Percentiles rank a stretch among this genome's conserved stretches.
Evolutionary conservation across 1,140 invertebrate genomes (phyloP).

Genomic region (Drosophila saltans): DNA sequence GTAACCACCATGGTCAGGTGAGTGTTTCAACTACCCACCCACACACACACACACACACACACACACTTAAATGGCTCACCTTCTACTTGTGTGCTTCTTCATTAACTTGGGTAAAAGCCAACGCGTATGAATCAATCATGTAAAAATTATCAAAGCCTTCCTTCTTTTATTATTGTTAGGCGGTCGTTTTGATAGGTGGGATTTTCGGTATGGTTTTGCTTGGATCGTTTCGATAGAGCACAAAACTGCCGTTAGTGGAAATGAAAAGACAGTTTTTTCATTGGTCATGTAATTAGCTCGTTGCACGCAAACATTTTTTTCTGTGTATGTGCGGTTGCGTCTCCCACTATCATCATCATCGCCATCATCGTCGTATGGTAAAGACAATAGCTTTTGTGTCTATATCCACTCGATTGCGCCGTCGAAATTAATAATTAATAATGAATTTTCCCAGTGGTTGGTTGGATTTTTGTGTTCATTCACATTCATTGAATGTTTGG

Average conservation of each 20-base stretch:
- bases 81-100: conserved; percentile 19
- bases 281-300: conserved; percentile 5
- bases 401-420: conserved; percentile 52
- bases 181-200: not conserved
- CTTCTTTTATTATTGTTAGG: not conserved
- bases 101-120: conserved; percentile 61
- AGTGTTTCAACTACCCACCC: conserved; percentile 2
- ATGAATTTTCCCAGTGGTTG: conserved; percentile 45
- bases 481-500: conserved; percentile 7
- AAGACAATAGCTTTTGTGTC: conserved; percentile 23
- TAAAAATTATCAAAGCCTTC: conserved; percentile 55
- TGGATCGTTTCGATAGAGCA: conserved; percentile 40
- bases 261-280: conserved; percentile 4
- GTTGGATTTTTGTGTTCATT: conserved; percentile 36
- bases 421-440: conserved; percentile 73
- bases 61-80: conserved; percentile 9
- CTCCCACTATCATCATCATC: not conserved
- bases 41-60: conserved; percentile 9
- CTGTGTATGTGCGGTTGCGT: conserved; percentile 2
- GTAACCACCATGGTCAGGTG: conserved; percentile 8
- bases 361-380: not conserved
- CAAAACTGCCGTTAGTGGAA: conserved; percentile 11
- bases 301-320: conserved; percentile 34
- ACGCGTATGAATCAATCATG: conserved; percentile 71
- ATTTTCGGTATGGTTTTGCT: conserved; percentile 12